Percentiles rank a stretch among this genome's conserved stretches.
Conservation (phyloP, 2,888 invertebrate genomes). For the Sphinx pinastri region DNA sequence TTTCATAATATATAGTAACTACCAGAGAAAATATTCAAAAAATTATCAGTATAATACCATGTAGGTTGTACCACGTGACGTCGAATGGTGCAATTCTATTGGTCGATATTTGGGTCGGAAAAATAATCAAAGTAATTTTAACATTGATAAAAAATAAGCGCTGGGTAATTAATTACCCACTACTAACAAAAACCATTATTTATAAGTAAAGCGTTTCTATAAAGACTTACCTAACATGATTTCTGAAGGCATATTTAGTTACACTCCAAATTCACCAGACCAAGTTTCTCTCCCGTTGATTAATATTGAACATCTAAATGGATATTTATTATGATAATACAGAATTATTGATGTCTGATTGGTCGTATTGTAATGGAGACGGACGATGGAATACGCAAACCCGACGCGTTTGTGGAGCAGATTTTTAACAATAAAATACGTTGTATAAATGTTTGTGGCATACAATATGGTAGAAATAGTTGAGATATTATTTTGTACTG, state of each 20-base stretch:
- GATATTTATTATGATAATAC: conserved; percentile 29
- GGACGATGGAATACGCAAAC: conserved; percentile 27
- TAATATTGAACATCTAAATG: conserved; percentile 35
- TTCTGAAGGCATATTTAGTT: not conserved
- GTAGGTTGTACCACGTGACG: no score
- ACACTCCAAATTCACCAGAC: not conserved
- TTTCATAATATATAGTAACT: no score
- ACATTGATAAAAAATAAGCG: not conserved
- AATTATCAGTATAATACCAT: no score
- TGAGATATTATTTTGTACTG: no score
- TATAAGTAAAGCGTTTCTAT: not conserved
- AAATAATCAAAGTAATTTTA: not conserved
- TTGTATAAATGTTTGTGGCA: not conserved
- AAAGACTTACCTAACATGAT: not conserved
- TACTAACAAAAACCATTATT: not conserved
- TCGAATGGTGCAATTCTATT: no score
- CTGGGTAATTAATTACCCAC: not conserved
- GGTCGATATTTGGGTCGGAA: no score
- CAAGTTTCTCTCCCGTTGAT: conserved; percentile 22
- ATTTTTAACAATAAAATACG: not conserved
- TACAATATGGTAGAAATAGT: no score
- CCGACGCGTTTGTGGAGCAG: not conserved
- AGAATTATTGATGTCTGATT: conserved; percentile 31
- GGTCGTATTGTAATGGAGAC: conserved; percentile 38
- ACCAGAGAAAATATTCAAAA: no score